Conservation (phyloP, 2,888 invertebrate species). For the Monopis laevigella region DNA sequence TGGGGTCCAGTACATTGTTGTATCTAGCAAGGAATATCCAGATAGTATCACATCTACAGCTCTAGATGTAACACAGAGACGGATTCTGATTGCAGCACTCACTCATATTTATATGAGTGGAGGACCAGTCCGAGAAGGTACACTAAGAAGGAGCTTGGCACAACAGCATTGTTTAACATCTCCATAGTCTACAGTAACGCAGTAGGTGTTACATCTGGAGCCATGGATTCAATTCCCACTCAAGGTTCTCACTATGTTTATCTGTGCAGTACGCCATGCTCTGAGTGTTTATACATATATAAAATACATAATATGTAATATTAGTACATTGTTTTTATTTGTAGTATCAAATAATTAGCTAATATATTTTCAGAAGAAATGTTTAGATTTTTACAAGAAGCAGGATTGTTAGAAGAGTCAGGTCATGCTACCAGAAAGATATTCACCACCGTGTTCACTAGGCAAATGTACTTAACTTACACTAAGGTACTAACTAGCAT, state of each 20-base stretch:
- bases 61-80: slow-evolving; percentile 31
- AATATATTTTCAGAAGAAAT: slow-evolving; percentile 49
- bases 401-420: slow-evolving; percentile 45
- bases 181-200: too few relatives aligned
- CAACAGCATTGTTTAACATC: too few relatives aligned
- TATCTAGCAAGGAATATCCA: slow-evolving; percentile 31
- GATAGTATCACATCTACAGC: slow-evolving; percentile 29
- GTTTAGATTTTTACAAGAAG: slow-evolving; percentile 51
- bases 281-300: too few relatives aligned
- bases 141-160: too few relatives aligned
- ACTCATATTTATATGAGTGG: slow-evolving; percentile 64
- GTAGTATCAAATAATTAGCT: too few relatives aligned
- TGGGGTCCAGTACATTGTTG: slow-evolving; percentile 38
- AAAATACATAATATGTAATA: too few relatives aligned
- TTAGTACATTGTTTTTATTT: too few relatives aligned
- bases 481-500: slow-evolving; percentile 34
- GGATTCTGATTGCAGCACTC: slow-evolving; percentile 48
- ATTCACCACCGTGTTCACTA: slow-evolving; percentile 39
- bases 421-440: slow-evolving; percentile 37
- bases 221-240: too few relatives aligned
- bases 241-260: too few relatives aligned
- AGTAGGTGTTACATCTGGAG: too few relatives aligned
- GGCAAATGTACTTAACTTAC: slow-evolving; percentile 43
- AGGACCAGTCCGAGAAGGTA: slow-evolving; percentile 58
- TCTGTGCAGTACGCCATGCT: too few relatives aligned